These are phyloP conservation scores for Taxidea taxus DNA, from an alignment of 2,113 vertebrate species.

Conservation along the genomic window DNA sequence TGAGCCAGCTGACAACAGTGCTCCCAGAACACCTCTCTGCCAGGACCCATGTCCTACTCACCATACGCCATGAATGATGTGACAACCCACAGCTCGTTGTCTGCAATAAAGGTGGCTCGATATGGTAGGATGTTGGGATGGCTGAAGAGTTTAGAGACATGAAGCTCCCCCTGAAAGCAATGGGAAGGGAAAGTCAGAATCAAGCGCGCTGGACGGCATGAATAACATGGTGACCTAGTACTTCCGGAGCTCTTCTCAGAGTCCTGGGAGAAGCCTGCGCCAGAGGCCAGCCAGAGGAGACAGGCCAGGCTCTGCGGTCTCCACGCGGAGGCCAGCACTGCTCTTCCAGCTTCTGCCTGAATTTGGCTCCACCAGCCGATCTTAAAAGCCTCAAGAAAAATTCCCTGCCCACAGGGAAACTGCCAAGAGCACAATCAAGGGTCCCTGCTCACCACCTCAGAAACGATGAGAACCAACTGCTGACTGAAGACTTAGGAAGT, in stretches of 20 bases:
- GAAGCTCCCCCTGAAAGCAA: conserved; percentile 89
- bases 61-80: conserved; percentile 98
- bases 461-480: background rate
- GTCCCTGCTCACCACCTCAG: background rate
- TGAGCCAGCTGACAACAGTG: background rate
- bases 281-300: background rate
- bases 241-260: background rate
- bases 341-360: background rate
- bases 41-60: conserved; percentile 76
- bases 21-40: background rate
- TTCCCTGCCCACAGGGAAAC: background rate
- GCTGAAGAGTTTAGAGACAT: conserved; percentile 96
- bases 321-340: background rate
- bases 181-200: conserved; percentile 1
- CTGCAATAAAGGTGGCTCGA: conserved; percentile 94
- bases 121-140: conserved; percentile 96
- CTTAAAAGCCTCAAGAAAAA: background rate
- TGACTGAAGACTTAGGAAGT: background rate
- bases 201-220: background rate
- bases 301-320: background rate
- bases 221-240: fast-evolving
- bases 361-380: background rate
- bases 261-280: background rate
- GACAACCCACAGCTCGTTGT: conserved; percentile 98
- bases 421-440: background rate